These are phyloP conservation scores for Euura lappo DNA, from an alignment of 1,140 invertebrate species.

Conservation along the genomic window DNA sequence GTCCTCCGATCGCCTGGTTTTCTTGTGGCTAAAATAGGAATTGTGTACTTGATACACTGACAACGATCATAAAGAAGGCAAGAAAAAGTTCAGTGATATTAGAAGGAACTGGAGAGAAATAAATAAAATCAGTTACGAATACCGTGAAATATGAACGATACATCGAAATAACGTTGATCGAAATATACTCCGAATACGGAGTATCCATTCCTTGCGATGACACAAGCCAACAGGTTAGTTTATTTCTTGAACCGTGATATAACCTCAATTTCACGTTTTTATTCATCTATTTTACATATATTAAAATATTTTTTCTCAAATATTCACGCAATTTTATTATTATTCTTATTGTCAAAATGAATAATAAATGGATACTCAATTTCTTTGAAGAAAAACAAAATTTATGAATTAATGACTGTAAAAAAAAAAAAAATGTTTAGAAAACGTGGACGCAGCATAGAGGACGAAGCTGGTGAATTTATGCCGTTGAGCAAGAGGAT, in stretches of 20 bases:
- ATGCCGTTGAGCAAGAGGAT: slow-evolving; percentile 80
- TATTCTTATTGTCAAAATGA: no score
- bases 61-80: no score
- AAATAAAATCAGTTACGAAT: neutral
- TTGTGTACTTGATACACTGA: no score
- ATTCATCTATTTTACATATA: no score
- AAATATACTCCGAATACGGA: neutral
- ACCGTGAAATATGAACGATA: neutral
- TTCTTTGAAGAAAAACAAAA: no score
- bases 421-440: slow-evolving; percentile 44
- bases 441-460: slow-evolving; percentile 67
- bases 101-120: neutral
- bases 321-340: no score
- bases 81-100: neutral
- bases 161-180: neutral
- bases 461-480: slow-evolving; percentile 75
- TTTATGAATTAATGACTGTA: no score
- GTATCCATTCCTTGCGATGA: slow-evolving; percentile 28
- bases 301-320: no score
- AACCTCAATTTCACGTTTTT: slow-evolving; percentile 11
- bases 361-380: no score
- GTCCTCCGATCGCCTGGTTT: neutral
- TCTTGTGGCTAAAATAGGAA: neutral
- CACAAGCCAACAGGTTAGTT: slow-evolving; percentile 41
- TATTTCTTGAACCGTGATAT: slow-evolving; percentile 17